Base-by-base conservation (phyloP, 1,140 invertebrate genomes). In the Latrodectus geometricus region DNA sequence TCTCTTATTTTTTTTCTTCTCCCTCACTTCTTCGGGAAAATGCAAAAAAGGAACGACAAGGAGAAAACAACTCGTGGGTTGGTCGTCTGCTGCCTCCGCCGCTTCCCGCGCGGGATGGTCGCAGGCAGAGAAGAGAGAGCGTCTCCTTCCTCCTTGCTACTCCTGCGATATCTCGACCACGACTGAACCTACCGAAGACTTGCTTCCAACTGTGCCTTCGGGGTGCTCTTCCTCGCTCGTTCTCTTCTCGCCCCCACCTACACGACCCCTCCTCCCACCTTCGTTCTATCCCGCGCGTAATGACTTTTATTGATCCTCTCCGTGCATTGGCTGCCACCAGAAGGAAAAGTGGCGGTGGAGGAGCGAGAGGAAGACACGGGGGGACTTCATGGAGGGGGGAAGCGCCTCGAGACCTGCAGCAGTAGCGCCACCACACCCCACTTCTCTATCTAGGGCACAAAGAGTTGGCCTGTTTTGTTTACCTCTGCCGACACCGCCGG, bases 381-480 rank as follows among this genome's bases (percentile, higher is more conserved):
- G 68, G n/a, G 68, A 69, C 9, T 1, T n/a, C 9, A 87, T 0
- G 14, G 69, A 52, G 69, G 52, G 49, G 72, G 23, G 61, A 48
- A 65, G 85, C 56, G 83, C 73, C 74, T 61, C 74, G 85, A 87
- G 75, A 86, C 83, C 74, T 86, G 83, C 61, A 61, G 83, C 85
- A 80, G 52, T 80, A 79, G 76, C 85, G 76, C 85, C 77, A 79
- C 76, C 84, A 65, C 35, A n/a, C 69, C 50, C 76, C 68, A 48
- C 85, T 87, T 74, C 77, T 87, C 72, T 78, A 77, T 87, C 85
- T 87, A 75, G 85, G 85, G 85, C 77, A 87, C 85, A 87, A 87
- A 87, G 85, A 87, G 85, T 87, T 87, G 85, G 85, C 85, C 85
- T 87, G 85, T 87, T 87, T 87, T 87, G 85, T 87, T 87, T 87